Evolutionary conservation across 2,888 invertebrate species (phyloP), one percentile per base, ranked within the genome.

Genomic region (Andrena minutula): DNA sequence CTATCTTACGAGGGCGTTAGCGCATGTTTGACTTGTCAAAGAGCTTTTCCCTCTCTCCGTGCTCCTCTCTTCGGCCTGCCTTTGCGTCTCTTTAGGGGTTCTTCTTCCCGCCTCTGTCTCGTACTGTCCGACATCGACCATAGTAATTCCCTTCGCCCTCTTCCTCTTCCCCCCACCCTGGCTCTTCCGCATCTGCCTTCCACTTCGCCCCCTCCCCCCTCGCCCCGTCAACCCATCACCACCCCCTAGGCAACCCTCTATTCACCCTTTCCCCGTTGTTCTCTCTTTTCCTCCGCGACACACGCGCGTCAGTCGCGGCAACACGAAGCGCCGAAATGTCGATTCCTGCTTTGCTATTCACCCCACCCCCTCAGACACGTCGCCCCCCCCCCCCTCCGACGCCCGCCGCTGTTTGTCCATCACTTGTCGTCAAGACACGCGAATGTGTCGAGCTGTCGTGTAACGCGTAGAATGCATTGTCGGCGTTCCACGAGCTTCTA

Each of bases 1-100:
- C 85, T 85, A 85, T 85, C 85, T 85, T 85, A 85, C 85, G 85
- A 85, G 85, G 86, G 86, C 82, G 86, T 90, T 90, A 90, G 90
- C 88, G 87, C 89, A 89, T 89, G 89, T 90, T 89, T 88, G 89
- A 90, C 89, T 90, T 89, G 89, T 90, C 90, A 90, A 90, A 90
- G 90, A 89, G 86, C 75, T 71, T 75, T 66, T 61, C 61, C 63
- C 75, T 63, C 60, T 51, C 26, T 51, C 32, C 73, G 8, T n/a
- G 35, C 47, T 70, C 32, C 56, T 68, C 70, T 64, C 72, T 65
- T 71, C 69, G 68, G 63, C 49, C 64, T 68, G 84, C 74, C 84
- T 81, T 84, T 84, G 84, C 84, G 74, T 86, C 82, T 82, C 82
- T 84, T 76, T 75, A 70, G 73, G 68, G 77, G 83, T 83, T 78